These are phyloP conservation scores for Tragelaphus strepsiceros DNA, from an alignment of 2,113 vertebrate species.

Conservation along the genomic window DNA sequence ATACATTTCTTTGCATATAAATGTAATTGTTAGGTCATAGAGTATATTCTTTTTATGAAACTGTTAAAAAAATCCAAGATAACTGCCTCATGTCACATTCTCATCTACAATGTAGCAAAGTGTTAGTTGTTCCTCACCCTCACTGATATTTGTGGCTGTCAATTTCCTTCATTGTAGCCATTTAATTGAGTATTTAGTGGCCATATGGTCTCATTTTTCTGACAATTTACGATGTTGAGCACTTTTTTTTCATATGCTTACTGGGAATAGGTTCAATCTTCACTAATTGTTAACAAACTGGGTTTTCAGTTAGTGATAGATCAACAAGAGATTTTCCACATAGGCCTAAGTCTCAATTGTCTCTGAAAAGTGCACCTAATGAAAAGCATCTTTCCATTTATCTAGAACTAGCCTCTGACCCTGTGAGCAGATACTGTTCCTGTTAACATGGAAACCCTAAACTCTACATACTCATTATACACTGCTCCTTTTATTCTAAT, in stretches of 20 bases:
- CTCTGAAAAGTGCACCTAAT: not conserved
- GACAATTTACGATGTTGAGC: fast-evolving
- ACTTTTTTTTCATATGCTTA: not conserved
- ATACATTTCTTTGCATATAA: not conserved
- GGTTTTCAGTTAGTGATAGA: not conserved
- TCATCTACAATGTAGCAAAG: not conserved
- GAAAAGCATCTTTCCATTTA: too few species aligned
- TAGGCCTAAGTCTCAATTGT: not conserved
- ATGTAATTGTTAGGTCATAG: not conserved
- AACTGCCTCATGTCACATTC: not conserved
- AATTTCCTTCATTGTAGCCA: not conserved
- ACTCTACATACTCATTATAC: not conserved
- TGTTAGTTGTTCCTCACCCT: not conserved
- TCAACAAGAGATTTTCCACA: not conserved
- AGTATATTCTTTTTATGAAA: not conserved
- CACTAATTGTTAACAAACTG: not conserved
- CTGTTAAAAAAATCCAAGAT: not conserved
- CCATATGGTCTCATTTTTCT: not conserved
- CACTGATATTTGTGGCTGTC: not conserved
- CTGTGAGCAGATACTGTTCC: not conserved
- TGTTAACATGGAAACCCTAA: not conserved
- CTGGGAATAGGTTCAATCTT: not conserved
- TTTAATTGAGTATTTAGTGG: fast-evolving
- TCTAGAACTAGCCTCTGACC: too few species aligned
- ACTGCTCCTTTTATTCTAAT: not conserved